A percentile compares a stretch with the other conserved stretches of the same genome.
These are phyloP conservation scores for Telmatherina bonti DNA, from an alignment of 2,797 vertebrate genomes.

Conservation along the genomic window DNA sequence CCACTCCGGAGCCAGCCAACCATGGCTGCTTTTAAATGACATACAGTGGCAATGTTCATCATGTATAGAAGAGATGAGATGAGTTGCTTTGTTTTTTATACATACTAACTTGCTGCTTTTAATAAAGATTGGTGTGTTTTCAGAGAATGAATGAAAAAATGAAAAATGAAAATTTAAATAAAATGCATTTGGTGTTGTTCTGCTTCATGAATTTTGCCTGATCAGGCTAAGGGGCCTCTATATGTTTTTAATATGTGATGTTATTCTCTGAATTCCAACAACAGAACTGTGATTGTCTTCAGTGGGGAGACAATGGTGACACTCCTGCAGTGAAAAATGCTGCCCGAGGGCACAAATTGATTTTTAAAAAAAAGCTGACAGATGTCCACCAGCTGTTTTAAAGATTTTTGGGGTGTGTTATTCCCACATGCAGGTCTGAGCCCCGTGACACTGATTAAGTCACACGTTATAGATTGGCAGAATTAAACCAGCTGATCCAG, in stretches of 20 bases:
- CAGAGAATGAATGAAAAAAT: background rate
- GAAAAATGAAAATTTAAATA: constrained; percentile 84
- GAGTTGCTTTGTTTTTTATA: no score
- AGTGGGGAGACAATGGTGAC: constrained; percentile 84
- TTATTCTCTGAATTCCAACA: constrained; percentile 89
- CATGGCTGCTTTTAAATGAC: background rate
- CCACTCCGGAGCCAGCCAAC: background rate
- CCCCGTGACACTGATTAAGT: constrained; percentile 36
- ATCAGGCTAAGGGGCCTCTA: constrained; percentile 79
- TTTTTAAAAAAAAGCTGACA: constrained; percentile 45
- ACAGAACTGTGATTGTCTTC: constrained; percentile 90
- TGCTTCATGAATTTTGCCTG: constrained; percentile 81
- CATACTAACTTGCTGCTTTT: constrained; percentile 3
- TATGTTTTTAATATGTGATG: constrained; percentile 85
- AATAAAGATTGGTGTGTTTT: background rate
- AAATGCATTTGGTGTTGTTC: constrained; percentile 83
- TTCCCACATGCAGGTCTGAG: constrained; percentile 9
- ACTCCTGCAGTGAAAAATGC: constrained; percentile 60
- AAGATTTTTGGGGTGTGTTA: constrained; percentile 27
- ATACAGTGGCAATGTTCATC: background rate
- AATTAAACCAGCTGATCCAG: constrained; percentile 18
- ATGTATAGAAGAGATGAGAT: no score
- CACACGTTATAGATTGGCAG: constrained; percentile 25
- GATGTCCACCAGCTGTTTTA: constrained; percentile 37
- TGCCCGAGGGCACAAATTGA: constrained; percentile 49